A percentile compares a stretch with the other conserved stretches of the same genome.
These are phyloP conservation scores for Oryzaephilus surinamensis DNA, from an alignment of 1,140 invertebrate genomes.

Conservation along the genomic window DNA sequence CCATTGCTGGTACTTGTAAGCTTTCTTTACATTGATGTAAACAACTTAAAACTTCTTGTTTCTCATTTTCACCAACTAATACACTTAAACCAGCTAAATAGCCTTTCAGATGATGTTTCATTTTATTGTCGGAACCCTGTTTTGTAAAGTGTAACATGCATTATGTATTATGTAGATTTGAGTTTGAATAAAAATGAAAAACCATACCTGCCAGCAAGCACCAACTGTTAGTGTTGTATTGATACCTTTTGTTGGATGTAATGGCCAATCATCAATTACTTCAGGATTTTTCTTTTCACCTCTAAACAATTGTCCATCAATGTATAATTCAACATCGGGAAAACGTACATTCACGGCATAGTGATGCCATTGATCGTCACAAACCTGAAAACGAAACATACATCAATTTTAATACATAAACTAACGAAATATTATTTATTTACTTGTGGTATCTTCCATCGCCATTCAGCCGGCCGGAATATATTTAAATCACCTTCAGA, in stretches of 20 bases:
- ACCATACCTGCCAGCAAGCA: constrained; percentile 89
- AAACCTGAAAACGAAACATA: constrained; percentile 58
- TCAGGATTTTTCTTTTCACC: constrained; percentile 82
- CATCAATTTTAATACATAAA: no score
- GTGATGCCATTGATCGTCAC: constrained; percentile 98
- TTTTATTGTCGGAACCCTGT: constrained; percentile 71
- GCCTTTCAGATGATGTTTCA: constrained; percentile 79
- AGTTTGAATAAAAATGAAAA: no score
- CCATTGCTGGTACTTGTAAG: constrained; percentile 63
- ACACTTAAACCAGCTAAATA: constrained; percentile 80
- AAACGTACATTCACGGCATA: constrained; percentile 89
- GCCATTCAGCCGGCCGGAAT: constrained; percentile 95
- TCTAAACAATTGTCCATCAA: constrained; percentile 79
- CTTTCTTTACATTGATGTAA: constrained; percentile 79
- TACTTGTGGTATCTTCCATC: constrained; percentile 83
- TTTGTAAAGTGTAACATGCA: constrained; percentile 19
- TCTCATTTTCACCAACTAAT: constrained; percentile 67
- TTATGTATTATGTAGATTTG: no score
- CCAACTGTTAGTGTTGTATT: constrained; percentile 92
- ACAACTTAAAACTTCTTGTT: constrained; percentile 69
- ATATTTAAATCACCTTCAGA: constrained; percentile 87
- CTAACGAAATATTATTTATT: no score
- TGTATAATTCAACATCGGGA: constrained; percentile 75
- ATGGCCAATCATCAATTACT: constrained; percentile 98
- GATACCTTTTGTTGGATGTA: constrained; percentile 87